Evolutionary conservation across 1,140 invertebrate genomes (phyloP), one percentile per base, ranked within the genome.

Genomic region (Drosophila busckii): DNA sequence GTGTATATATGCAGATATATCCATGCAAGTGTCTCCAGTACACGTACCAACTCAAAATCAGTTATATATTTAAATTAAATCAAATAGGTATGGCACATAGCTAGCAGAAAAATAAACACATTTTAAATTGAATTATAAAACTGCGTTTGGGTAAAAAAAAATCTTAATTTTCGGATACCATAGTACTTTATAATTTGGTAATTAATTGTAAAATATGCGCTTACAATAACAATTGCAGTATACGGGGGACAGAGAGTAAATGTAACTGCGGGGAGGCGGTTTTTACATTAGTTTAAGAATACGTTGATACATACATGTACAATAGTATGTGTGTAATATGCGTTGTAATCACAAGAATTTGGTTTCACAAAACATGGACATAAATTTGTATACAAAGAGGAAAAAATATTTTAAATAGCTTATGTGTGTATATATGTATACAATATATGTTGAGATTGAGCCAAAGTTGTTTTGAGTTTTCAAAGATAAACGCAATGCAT

Each of bases 311-410:
- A 53, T 52, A 52, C 44, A 52, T 53, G 15, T 45, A n/a, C n/a
- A n/a, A 35, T 55, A 28, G 50, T 40, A 45, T 64, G 64, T 54
- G 54, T 46, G 38, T 53, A 64, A 64, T n/a, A n/a, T n/a, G n/a
- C n/a, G n/a, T 64, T 66, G 68, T 56, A 73, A 78, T 78, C 73
- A 78, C 73, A 78, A 80, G 42, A 80, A 78, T 78, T 78, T 78
- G 58, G 49, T 80, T 80, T 80, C 26, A 78, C 59, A 73, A 56
- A 69, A 70, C 40, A 58, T 70, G 53, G 53, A 75, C 59, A 54
- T 54, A 75, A 75, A 50, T 68, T 35, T 69, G 63, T 60, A 67
- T 60, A 50, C 62, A 26, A 28, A 50, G 80, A 78, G 58, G 50
- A 80, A 73, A 71, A 23, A 15, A 35, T 19, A 31, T 68, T 28